These are phyloP conservation scores for Zaprionus lachaisei DNA, from an alignment of 1,140 invertebrate genomes.

Conservation along the genomic window DNA sequence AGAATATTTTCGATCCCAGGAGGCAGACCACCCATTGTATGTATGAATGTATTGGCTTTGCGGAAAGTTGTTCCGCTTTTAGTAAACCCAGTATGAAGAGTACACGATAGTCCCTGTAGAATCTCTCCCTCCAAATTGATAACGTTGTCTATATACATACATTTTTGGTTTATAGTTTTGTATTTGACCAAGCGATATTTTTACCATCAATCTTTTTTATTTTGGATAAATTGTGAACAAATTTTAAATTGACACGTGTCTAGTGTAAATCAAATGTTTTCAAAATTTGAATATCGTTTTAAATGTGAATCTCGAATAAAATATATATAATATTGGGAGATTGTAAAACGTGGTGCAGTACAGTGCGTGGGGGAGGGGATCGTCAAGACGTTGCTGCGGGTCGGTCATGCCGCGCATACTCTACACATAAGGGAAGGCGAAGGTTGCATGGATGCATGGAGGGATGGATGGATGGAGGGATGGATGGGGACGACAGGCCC, in stretches of 20 bases:
- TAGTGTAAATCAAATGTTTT: background rate
- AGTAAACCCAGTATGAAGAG: too few species aligned
- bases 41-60: too few species aligned
- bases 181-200: background rate
- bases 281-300: background rate
- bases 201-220: background rate
- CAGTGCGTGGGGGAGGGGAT: background rate
- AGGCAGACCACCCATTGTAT: too few species aligned
- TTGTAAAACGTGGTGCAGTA: background rate
- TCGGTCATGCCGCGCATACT: conserved; percentile 1
- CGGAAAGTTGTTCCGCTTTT: too few species aligned
- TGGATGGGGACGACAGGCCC: background rate
- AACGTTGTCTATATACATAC: too few species aligned
- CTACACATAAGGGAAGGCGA: background rate
- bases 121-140: too few species aligned
- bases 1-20: too few species aligned
- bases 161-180: background rate
- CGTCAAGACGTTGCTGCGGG: background rate
- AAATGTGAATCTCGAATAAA: background rate
- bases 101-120: too few species aligned
- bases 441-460: background rate
- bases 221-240: conserved; percentile 2
- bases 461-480: background rate
- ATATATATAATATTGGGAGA: background rate
- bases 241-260: background rate